Base-by-base conservation (phyloP, 2,888 invertebrate genomes). In the Julus scandinavius region DNA sequence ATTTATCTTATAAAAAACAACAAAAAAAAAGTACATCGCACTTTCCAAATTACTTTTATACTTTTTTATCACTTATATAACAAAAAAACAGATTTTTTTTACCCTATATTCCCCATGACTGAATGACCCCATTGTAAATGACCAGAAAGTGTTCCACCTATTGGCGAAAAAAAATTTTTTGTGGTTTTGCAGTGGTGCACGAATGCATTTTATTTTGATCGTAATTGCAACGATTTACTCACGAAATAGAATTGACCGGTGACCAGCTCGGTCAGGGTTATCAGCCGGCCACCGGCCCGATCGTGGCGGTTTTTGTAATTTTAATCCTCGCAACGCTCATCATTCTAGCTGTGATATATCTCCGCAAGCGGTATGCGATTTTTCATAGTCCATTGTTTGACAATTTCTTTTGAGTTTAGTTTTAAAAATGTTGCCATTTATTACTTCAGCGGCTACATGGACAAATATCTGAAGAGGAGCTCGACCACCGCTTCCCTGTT, bases 271-370 rank as follows among this genome's bases (percentile, higher is more conserved):
- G 72, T 63, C 63, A 63, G n/a, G 63, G 63, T 2, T 29, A 7
- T 72, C 72, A 72, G 29, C 29, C 72, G 72, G 72, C 72, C 9
- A 72, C 72, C 50, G 17, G 49, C 9, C n/a, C 49, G 87, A 45
- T 88, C 85, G 83, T 89, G 87, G 89, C 88, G 85, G 89, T 89
- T 50, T 38, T 85, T n/a, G 72, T 72, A 29, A 72, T 72, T 29
- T 54, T 87, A 54, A 9, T 41, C 15, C 41, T 85, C 15, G 45
- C 85, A n/a, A 17, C 9, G 17, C 17, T 85, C 45, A 85, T 85
- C 45, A 72, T 72, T n/a, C 9, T 72, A 29, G 72, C 72, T 72
- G 72, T 38, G 72, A 29, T 72, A 29, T 72, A 72, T 72, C 72
- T 72, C 9, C 72, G 72, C 29, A 72, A 72, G 72, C 72, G 72